These are phyloP conservation scores for Eumeta japonica DNA, from an alignment of 1,140 invertebrate genomes.

Conservation along the genomic window DNA sequence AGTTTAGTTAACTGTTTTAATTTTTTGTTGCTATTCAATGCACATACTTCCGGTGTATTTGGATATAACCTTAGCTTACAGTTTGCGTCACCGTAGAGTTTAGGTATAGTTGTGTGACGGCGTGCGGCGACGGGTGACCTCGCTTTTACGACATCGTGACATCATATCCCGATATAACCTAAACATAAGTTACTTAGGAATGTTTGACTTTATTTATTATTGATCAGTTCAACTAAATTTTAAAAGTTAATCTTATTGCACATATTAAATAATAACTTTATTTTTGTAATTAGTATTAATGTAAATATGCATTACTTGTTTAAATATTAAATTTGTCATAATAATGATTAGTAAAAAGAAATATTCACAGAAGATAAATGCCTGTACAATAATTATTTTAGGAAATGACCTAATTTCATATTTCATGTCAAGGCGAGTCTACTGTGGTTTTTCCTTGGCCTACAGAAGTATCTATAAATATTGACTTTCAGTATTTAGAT, in stretches of 20 bases:
- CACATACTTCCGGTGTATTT: background rate
- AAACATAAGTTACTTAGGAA: conserved; percentile 5
- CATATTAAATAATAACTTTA: background rate
- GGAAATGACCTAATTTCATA: conserved; percentile 7
- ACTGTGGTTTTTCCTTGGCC: background rate
- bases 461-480: no score
- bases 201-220: background rate
- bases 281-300: background rate
- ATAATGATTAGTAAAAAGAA: background rate
- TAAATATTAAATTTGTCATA: conserved; percentile 6
- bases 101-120: conserved; percentile 25
- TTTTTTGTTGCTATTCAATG: conserved; percentile 5
- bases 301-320: conserved; percentile 13
- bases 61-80: conserved; percentile 45
- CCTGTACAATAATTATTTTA: conserved; percentile 3
- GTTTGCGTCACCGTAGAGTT: conserved; percentile 38
- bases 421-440: conserved; percentile 20
- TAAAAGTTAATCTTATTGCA: background rate
- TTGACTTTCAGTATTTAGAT: no score
- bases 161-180: conserved; percentile 49
- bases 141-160: conserved; percentile 52
- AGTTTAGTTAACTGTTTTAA: background rate
- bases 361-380: no score
- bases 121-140: conserved; percentile 42
- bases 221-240: background rate